phyloP scores from a whole-genome alignment of 2,888 invertebrate species.

The Halictus ligatus region DNA sequence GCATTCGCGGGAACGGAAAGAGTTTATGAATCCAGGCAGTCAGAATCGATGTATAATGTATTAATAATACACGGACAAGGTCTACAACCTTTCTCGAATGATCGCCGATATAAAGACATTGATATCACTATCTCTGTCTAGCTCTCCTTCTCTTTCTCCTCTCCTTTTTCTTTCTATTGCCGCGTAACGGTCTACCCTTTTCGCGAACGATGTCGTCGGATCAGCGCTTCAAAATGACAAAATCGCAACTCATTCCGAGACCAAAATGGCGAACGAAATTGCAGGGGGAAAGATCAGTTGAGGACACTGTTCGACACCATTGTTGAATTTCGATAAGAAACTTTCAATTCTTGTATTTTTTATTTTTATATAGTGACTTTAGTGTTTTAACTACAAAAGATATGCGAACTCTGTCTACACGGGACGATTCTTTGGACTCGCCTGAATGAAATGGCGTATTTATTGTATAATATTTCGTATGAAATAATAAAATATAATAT shows the following conservation, averaged over 20 bases:
- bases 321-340: background rate
- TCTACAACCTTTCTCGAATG: constrained; percentile 76
- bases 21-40: too few relatives aligned
- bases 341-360: background rate
- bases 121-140: background rate
- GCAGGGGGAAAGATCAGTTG: background rate
- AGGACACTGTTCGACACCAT: background rate
- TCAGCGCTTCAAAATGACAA: background rate
- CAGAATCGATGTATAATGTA: too few relatives aligned
- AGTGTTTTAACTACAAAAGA: too few relatives aligned
- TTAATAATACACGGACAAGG: too few relatives aligned
- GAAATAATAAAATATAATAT: too few relatives aligned
- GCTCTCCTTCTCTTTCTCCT: background rate
- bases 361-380: background rate
- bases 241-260: too few relatives aligned
- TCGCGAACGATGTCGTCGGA: background rate
- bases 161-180: constrained; percentile 1
- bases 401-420: too few relatives aligned
- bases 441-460: too few relatives aligned
- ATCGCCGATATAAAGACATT: constrained; percentile 57
- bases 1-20: too few relatives aligned
- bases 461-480: too few relatives aligned
- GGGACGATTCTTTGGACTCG: too few relatives aligned
- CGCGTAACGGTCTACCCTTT: background rate
- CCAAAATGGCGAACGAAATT: too few relatives aligned